Base-by-base conservation (phyloP, 2,797 vertebrate genomes). In the Alcedo atthis region DNA sequence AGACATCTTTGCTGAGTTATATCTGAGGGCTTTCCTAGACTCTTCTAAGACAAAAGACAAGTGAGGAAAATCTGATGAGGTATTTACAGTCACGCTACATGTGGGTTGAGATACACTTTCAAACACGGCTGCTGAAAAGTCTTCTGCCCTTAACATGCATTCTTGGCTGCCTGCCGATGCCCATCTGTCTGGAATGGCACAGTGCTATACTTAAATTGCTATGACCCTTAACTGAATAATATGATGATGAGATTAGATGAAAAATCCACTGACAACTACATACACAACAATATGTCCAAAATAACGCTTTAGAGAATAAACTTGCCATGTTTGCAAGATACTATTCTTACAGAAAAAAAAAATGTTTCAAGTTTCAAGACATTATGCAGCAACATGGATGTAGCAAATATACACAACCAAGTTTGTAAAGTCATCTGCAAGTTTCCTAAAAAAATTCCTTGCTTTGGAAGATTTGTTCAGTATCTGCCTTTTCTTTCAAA, bases 181-280 rank as follows among this genome's bases (percentile, higher is more conserved):
- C 84, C 91, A 91, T 49, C 87, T 94, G 92, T 66, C 81, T 45
- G 8, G 15, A 20, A 21, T 69, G 92, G 93, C 94, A 86, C 51
- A 3, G 43, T 15, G 92, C 93, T 94, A 91, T 8, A 15, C 85
- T 30, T 20, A 16, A 8, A 59, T 4, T 16, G 49, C 78, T 70
- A 7, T 13, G 22, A 84, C 86, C 87, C 84, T 33, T 79, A 67
- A 5, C 33, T 8, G 51, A 64, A 53, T 33, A 20, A 62, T 5
- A 12, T 0, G 4, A 11, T 8, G 48, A 90, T 55, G 75, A 83
- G 62, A 78, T 13, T 1, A 43, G 28, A 67, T 22, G 43, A 32
- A 10, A 79, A 79, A 26, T 51, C 73, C 83, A 57, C 43, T 35
- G 57, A 87, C 77, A 95, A 10, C 30, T 37, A 58, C 46, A 62